Evolutionary conservation across 2,113 vertebrate species (phyloP).

Genomic region (Hippocampus barbouri): DNA sequence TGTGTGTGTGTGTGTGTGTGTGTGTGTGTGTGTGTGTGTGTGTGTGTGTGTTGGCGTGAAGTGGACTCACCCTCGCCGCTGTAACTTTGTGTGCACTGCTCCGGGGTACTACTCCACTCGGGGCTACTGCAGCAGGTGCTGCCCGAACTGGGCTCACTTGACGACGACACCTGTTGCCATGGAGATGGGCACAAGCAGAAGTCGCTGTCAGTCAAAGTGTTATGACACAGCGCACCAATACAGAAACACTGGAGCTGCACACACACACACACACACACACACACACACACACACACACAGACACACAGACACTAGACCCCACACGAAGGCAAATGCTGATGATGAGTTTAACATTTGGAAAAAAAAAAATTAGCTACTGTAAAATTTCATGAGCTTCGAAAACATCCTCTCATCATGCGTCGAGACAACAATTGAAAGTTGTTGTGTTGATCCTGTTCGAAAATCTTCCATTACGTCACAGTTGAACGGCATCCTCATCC

Average conservation of each 20-base stretch:
- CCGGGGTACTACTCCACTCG: conserved; percentile 89
- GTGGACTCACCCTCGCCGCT: conserved; percentile 79
- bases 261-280: conserved; percentile 3
- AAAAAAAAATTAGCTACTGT: too few species aligned
- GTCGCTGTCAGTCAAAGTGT: conserved; percentile 68
- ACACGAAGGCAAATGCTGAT: conserved; percentile 1
- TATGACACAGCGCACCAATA: conserved; percentile 40
- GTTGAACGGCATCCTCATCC: neutral
- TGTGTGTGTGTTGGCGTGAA: neutral
- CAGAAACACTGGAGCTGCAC: conserved; percentile 17
- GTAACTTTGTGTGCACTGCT: conserved; percentile 77
- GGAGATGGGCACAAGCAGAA: conserved; percentile 55
- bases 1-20: too few species aligned
- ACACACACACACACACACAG: conserved; percentile 7
- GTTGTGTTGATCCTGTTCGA: neutral
- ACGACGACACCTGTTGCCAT: conserved; percentile 78
- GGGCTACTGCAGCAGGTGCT: conserved; percentile 93
- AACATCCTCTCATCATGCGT: neutral
- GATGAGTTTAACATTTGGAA: neutral
- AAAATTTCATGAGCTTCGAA: neutral
- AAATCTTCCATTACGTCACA: neutral
- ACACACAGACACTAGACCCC: neutral
- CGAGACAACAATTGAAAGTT: neutral
- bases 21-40: neutral
- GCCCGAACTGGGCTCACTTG: conserved; percentile 80